A percentile compares a stretch with the other conserved stretches of the same genome.
phyloP scores from a whole-genome alignment of 1,140 invertebrate genomes.

The Dryas iulia region DNA sequence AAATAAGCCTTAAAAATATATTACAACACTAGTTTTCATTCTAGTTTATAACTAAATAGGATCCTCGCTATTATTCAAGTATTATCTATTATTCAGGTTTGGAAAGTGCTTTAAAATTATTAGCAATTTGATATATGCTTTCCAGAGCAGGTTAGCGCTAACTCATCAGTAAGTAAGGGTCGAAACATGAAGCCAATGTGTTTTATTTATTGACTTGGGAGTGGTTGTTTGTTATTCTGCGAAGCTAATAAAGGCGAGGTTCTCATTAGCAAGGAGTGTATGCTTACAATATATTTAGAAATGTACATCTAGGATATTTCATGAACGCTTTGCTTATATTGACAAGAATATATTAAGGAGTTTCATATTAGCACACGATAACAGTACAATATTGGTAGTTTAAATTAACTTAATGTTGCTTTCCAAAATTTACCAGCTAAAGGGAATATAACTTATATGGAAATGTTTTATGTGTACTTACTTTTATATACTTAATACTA shows the following conservation, averaged over 20 bases:
- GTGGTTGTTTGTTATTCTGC: conserved; percentile 12
- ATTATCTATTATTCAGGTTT: not conserved
- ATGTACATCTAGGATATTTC: not conserved
- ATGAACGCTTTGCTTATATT: not conserved
- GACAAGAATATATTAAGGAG: not conserved
- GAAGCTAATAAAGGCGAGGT: conserved; percentile 32
- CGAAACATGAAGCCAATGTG: conserved; percentile 6
- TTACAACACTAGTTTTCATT: not conserved
- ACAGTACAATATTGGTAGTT: no score
- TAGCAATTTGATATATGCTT: not conserved
- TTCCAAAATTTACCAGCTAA: no score
- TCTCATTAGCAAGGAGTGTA: conserved; percentile 25
- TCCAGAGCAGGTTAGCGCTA: not conserved
- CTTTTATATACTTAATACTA: no score
- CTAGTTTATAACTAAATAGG: not conserved
- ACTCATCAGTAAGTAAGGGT: not conserved
- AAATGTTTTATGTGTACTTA: no score
- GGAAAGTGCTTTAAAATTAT: not conserved
- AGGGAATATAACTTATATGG: no score
- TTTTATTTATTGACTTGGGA: conserved; percentile 16
- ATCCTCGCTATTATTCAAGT: not conserved
- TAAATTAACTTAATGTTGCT: no score
- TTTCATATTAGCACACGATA: no score
- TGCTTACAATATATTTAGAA: conserved; percentile 21
- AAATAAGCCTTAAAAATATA: no score